A percentile compares a stretch with the other conserved stretches of the same genome.
phyloP scores from a whole-genome alignment of 2,888 invertebrate species.

The Patella ulyssiponensis region DNA sequence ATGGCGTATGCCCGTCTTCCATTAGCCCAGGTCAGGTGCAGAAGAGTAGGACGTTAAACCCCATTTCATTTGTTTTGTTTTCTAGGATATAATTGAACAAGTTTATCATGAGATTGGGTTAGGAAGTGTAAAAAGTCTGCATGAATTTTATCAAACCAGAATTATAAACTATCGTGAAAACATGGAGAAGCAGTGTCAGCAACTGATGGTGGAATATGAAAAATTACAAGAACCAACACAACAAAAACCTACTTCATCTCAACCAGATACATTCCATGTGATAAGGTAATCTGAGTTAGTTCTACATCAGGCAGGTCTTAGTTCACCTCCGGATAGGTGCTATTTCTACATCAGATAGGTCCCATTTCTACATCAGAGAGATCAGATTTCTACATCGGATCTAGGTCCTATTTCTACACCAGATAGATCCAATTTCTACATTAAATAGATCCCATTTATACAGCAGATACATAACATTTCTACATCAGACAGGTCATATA shows the following conservation, averaged over 20 bases:
- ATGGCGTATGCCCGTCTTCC: too few relatives aligned
- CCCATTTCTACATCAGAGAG: too few relatives aligned
- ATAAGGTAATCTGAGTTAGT: constrained; percentile 50
- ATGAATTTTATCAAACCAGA: constrained; percentile 77
- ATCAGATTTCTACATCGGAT: too few relatives aligned
- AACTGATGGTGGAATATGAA: constrained; percentile 70
- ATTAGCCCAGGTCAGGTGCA: too few relatives aligned
- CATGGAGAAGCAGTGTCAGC: constrained; percentile 66
- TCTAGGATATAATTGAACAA: constrained; percentile 78
- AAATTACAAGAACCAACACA: constrained; percentile 55
- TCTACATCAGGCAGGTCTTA: background rate
- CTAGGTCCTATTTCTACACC: too few relatives aligned
- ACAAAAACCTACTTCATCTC: constrained; percentile 28
- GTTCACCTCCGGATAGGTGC: background rate
- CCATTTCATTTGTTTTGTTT: background rate
- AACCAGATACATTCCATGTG: constrained; percentile 57
- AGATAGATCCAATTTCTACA: too few relatives aligned
- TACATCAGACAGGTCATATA: too few relatives aligned
- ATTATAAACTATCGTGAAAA: constrained; percentile 68
- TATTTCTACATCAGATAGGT: background rate
- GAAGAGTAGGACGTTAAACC: too few relatives aligned
- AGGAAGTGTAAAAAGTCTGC: constrained; percentile 76
- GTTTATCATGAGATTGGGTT: constrained; percentile 78
- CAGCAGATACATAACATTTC: too few relatives aligned
- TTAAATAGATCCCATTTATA: too few relatives aligned